Conservation (phyloP, 2,888 invertebrate species). For the Shargacucullia verbasci region DNA sequence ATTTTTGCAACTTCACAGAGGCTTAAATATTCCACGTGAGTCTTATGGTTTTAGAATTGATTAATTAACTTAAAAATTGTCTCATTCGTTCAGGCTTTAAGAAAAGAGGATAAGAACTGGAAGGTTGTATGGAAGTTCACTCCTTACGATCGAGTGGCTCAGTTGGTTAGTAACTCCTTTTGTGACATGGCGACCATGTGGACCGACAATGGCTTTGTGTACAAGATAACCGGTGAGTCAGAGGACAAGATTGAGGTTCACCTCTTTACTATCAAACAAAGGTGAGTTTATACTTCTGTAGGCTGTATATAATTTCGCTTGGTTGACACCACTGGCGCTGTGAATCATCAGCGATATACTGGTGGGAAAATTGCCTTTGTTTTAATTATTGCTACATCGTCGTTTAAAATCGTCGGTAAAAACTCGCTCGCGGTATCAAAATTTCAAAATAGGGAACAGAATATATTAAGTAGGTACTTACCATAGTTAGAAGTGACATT, state of each 20-base stretch:
- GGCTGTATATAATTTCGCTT: too few species aligned
- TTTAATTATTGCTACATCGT: too few species aligned
- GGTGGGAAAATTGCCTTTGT: too few species aligned
- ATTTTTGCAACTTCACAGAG: too few species aligned
- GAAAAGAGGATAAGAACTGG: constrained; percentile 77
- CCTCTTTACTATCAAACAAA: constrained; percentile 75
- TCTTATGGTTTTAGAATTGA: not conserved
- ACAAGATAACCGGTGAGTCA: constrained; percentile 69
- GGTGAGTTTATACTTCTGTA: constrained; percentile 59
- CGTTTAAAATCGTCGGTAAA: too few species aligned
- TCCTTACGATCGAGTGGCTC: constrained; percentile 65
- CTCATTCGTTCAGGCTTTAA: constrained; percentile 68
- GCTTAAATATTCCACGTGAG: too few species aligned
- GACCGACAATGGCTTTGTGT: constrained; percentile 74
- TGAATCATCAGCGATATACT: too few species aligned
- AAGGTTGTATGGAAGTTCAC: constrained; percentile 68
- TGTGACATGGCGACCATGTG: constrained; percentile 74
- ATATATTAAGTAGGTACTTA: too few species aligned
- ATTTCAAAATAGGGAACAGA: too few species aligned
- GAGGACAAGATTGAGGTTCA: constrained; percentile 74
- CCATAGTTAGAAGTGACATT: too few species aligned
- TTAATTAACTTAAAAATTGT: not conserved
- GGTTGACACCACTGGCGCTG: too few species aligned
- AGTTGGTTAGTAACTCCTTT: constrained; percentile 71
- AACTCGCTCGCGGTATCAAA: too few species aligned